Conservation (phyloP, 2,113 vertebrate species). For the human region GRCh38 chrX:32425001-32425500, state of each 20-base stretch:
- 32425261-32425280: background rate
- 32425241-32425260: background rate
- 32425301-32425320: background rate
- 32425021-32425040: background rate
- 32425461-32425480: background rate
- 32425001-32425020: background rate
- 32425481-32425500: background rate
- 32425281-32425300: background rate
- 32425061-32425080: background rate
- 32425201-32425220: background rate
- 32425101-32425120: background rate
- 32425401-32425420: background rate
- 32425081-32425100: background rate
- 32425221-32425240: background rate
- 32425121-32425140: background rate
- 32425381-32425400: background rate
- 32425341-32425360: background rate
- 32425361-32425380: background rate
- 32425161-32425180: background rate
- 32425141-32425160: background rate
- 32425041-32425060: background rate
- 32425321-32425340: background rate
- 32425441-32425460: background rate
- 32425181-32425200: background rate
- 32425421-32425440: background rate